Conservation (phyloP, 2,113 vertebrate species). For the Caracal caracal region DNA sequence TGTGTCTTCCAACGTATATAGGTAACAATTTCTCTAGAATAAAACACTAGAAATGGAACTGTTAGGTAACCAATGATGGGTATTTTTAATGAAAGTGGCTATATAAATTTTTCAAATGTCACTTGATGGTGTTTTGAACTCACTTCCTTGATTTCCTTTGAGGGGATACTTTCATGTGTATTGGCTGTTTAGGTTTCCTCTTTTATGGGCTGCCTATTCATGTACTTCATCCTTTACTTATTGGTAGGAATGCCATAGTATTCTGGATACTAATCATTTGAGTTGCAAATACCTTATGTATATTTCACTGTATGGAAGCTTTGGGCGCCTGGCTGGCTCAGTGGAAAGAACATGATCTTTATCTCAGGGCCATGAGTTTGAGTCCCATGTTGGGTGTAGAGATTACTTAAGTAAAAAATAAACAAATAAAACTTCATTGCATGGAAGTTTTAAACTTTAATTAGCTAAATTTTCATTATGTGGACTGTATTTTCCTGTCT, state of each 20-base stretch:
- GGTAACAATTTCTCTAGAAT: not conserved
- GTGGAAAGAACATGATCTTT: no score
- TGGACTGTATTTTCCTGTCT: not conserved
- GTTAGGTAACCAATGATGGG: not conserved
- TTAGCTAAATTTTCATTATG: not conserved
- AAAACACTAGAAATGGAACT: not conserved
- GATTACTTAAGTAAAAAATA: no score
- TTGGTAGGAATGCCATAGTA: not conserved
- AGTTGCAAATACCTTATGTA: not conserved
- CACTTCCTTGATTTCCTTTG: slow-evolving; percentile 6
- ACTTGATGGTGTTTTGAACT: slow-evolving; percentile 14
- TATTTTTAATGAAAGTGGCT: not conserved
- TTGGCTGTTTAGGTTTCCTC: not conserved
- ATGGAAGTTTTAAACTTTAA: slow-evolving; percentile 4
- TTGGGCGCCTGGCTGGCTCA: no score
- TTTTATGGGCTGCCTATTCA: not conserved
- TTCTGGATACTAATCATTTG: not conserved
- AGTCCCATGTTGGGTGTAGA: no score
- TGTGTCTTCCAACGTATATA: not conserved
- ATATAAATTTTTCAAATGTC: not conserved
- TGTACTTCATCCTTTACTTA: not conserved
- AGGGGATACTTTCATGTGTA: not conserved
- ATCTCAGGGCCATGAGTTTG: no score
- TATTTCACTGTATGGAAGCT: not conserved
- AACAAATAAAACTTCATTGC: no score